Conservation (phyloP, 2,797 vertebrate genomes). For the Epinephelus malabaricus region DNA sequence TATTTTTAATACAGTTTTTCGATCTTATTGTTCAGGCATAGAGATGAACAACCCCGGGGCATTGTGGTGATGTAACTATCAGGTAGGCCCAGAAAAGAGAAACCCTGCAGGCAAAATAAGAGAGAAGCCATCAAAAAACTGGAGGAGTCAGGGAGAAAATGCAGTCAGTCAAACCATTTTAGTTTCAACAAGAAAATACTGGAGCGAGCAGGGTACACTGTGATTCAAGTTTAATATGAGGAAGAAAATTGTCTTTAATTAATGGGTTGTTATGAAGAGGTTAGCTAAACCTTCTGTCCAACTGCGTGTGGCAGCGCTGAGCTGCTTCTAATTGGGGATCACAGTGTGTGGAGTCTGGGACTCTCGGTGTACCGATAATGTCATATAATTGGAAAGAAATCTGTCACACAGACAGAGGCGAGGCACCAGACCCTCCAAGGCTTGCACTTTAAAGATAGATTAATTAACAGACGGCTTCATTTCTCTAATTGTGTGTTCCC, state of each 20-base stretch:
- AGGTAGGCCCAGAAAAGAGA: slow-evolving; percentile 54
- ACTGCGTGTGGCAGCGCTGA: slow-evolving; percentile 59
- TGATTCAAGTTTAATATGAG: slow-evolving; percentile 21
- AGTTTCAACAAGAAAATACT: slow-evolving; percentile 11
- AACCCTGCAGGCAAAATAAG: slow-evolving; percentile 51
- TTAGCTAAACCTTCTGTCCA: slow-evolving; percentile 66
- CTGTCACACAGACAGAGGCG: slow-evolving; percentile 70
- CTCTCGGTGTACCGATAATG: slow-evolving; percentile 70
- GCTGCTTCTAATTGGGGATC: slow-evolving; percentile 78
- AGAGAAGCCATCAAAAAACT: slow-evolving; percentile 34
- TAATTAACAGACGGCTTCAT: slow-evolving; percentile 78
- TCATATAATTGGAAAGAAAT: slow-evolving; percentile 80
- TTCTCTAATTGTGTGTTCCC: slow-evolving; percentile 82
- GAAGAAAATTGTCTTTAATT: slow-evolving; percentile 73
- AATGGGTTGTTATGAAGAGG: slow-evolving; percentile 67
- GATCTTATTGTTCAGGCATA: slow-evolving; percentile 53
- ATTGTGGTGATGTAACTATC: slow-evolving; percentile 53
- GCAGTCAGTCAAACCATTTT: slow-evolving; percentile 32
- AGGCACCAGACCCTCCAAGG: slow-evolving; percentile 64
- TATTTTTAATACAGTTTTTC: slow-evolving; percentile 12
- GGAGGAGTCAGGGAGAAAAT: slow-evolving; percentile 1
- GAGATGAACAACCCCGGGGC: slow-evolving; percentile 54
- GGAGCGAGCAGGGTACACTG: neutral
- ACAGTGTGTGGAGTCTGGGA: slow-evolving; percentile 53
- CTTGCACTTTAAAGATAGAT: slow-evolving; percentile 79